A percentile compares a stretch with the other conserved stretches of the same genome.
These are phyloP conservation scores for Argyresthia albistria DNA, from an alignment of 2,888 invertebrate genomes.

Conservation along the genomic window DNA sequence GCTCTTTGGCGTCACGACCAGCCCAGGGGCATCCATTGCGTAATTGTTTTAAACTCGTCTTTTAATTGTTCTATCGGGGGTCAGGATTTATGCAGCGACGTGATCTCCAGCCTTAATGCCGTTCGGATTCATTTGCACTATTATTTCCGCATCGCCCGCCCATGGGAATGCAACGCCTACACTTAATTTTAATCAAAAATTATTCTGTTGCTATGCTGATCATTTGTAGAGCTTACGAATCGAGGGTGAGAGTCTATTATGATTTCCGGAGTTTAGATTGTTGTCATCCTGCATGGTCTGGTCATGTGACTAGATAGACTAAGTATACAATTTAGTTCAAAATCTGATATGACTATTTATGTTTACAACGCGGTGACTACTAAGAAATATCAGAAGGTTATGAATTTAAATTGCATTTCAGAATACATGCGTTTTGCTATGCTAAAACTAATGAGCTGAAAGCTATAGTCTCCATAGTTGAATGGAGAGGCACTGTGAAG, in stretches of 20 bases:
- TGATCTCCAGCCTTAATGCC: slow-evolving; percentile 57
- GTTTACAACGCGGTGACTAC: background rate
- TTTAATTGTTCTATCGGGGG: slow-evolving; percentile 71
- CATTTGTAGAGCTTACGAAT: background rate
- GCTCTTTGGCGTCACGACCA: slow-evolving; percentile 46
- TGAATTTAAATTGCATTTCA: too few species aligned
- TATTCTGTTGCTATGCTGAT: background rate
- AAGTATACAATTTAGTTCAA: background rate
- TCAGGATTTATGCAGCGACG: slow-evolving; percentile 63
- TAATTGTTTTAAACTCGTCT: slow-evolving; percentile 71
- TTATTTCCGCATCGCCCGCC: slow-evolving; percentile 58
- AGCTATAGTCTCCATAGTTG: too few species aligned
- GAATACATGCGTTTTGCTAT: too few species aligned
- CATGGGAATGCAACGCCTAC: slow-evolving; percentile 57
- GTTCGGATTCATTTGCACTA: slow-evolving; percentile 60
- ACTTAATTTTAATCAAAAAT: slow-evolving; percentile 24
- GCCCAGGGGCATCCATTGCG: slow-evolving; percentile 59
- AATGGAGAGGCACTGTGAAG: too few species aligned
- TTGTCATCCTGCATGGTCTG: too few species aligned
- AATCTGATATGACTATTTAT: background rate
- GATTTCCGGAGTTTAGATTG: background rate
- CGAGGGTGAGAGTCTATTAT: background rate
- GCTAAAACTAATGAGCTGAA: too few species aligned
- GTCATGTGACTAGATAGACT: background rate
- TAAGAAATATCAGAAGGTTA: too few species aligned